phyloP scores from a whole-genome alignment of 2,888 invertebrate genomes.

The Andrena bicolor region DNA sequence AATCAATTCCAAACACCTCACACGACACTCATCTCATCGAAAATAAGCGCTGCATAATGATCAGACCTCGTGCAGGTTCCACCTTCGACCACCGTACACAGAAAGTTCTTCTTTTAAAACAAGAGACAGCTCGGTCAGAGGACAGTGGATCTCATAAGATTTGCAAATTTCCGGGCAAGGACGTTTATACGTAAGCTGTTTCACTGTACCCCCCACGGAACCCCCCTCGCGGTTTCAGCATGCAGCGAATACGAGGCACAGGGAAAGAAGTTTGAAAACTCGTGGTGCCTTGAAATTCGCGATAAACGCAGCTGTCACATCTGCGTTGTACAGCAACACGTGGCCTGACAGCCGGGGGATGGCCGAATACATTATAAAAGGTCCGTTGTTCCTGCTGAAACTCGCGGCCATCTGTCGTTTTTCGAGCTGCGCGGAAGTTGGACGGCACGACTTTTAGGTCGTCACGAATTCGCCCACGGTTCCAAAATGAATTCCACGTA shows the following conservation, averaged over 20 bases:
- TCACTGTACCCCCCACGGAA: slow-evolving; percentile 52
- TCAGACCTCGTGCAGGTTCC: background rate
- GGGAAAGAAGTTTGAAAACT: slow-evolving; percentile 39
- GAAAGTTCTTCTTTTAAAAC: slow-evolving; percentile 12
- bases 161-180: slow-evolving; percentile 71
- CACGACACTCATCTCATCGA: no score
- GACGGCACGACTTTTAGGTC: background rate
- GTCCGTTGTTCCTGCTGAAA: slow-evolving; percentile 53
- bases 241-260: slow-evolving; percentile 43
- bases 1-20: no score
- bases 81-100: background rate
- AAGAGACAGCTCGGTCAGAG: background rate
- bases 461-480: slow-evolving; percentile 2
- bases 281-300: slow-evolving; percentile 66
- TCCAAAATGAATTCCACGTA: slow-evolving; percentile 7
- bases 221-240: slow-evolving; percentile 57
- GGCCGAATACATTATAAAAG: slow-evolving; percentile 71
- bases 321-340: slow-evolving; percentile 77
- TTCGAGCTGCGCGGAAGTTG: slow-evolving; percentile 44
- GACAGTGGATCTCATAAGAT: slow-evolving; percentile 62
- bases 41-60: background rate
- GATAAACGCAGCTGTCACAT: slow-evolving; percentile 77
- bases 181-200: slow-evolving; percentile 65
- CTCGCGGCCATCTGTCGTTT: slow-evolving; percentile 67
- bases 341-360: slow-evolving; percentile 74